Percentiles rank a stretch among this genome's conserved stretches.
These are phyloP conservation scores for Zaprionus camerounensis DNA, from an alignment of 1,140 invertebrate species.

Conservation along the genomic window DNA sequence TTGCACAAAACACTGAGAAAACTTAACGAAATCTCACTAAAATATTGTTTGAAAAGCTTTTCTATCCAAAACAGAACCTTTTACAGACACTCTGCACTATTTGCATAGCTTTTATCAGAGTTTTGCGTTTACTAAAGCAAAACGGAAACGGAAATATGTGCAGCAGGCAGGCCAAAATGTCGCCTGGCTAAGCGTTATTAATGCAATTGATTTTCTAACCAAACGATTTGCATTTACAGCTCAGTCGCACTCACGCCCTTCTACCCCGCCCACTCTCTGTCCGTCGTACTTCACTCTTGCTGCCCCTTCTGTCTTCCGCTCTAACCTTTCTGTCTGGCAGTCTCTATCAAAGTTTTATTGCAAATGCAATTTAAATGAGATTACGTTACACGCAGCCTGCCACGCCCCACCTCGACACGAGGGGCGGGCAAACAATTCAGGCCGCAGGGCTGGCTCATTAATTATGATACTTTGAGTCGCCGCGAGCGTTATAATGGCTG, in stretches of 20 bases:
- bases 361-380: conserved; percentile 64
- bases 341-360: conserved; percentile 27
- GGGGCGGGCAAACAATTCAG: conserved; percentile 15
- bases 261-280: not conserved
- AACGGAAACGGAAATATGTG: conserved; percentile 47
- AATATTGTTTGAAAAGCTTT: not conserved
- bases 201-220: conserved; percentile 63
- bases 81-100: not conserved
- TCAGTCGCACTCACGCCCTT: not conserved
- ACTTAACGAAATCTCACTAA: not conserved
- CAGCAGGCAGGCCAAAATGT: conserved; percentile 33
- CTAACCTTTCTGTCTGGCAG: not conserved
- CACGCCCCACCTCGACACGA: conserved; percentile 29
- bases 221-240: conserved; percentile 34
- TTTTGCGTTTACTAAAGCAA: not conserved
- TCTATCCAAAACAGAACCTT: not conserved
- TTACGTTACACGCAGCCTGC: conserved; percentile 24
- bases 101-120: not conserved
- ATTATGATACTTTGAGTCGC: conserved; percentile 70
- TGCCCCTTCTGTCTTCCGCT: not conserved
- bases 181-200: conserved; percentile 42
- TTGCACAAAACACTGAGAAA: not conserved
- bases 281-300: not conserved
- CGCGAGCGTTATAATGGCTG: conserved; percentile 12
- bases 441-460: conserved; percentile 58